Evolutionary conservation across 2,113 vertebrate species (phyloP), one percentile per base, ranked within the genome.

Genomic region (Aleadryas rufinucha): DNA sequence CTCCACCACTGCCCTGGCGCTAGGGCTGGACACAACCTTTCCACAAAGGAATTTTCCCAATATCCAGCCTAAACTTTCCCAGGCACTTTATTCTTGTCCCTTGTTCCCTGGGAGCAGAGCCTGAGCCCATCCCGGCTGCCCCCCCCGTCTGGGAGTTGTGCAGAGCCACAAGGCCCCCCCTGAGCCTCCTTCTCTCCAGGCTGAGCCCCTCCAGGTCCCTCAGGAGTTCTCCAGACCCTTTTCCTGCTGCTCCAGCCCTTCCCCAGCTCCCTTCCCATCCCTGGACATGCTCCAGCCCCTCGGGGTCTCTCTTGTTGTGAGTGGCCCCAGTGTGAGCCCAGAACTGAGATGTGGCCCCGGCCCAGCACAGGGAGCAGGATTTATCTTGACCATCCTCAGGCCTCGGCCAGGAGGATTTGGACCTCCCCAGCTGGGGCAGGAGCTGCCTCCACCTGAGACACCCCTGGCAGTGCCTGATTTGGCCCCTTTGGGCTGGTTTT

Each of bases 41-140:
- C 23, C 18, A 13, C 8, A 9, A 22, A 50, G 53, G 33, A 53
- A 24, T 45, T 28, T 78, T n/a, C 56, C 64, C 47, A 19, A 9
- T 35, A 42, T 31, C 35, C 35, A 26, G 42, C 28, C 54, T 47
- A 10, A 41, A 33, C 10, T 5, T 79, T 22, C 28, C 22, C 44
- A 14, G 44, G 61, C 11, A 4, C 44, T 76, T 85, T 21, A 11
- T 76, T 57, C 70, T 1, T 41, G 52, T 86, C 26, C 42, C 5
- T 22, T n/a, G 21, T 21, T 35, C 10, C 31, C 53, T 8, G 26
- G 10, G 17, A 59, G 61, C 44, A 60, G 45, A 37, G 7, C 39
- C 53, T 0, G 18, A 60, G 6, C 35, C 3, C 12, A n/a, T n/a
- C 5, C 16, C 0, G 10, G 52, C 44, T 66, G 60, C 2, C 24